Evolutionary conservation across 2,113 vertebrate species (phyloP).

Genomic region (Crypturellus undulatus): DNA sequence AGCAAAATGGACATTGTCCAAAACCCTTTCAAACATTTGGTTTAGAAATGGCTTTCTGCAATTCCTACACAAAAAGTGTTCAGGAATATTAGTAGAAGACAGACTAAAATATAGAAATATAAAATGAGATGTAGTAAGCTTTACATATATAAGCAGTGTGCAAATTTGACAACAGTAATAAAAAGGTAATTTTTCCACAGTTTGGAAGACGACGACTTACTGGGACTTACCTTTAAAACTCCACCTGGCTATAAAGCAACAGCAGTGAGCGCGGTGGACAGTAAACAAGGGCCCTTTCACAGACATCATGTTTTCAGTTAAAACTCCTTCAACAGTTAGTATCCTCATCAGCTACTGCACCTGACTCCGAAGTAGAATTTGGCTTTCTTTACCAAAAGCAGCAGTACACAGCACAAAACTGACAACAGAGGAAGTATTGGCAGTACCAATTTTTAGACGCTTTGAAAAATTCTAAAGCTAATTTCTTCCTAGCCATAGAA

Average conservation of each 20-base stretch:
- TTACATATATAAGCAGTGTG: background rate
- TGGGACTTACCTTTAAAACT: slow-evolving; percentile 73
- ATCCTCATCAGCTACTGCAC: background rate
- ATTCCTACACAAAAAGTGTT: background rate
- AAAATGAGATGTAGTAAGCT: background rate
- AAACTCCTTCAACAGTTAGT: background rate
- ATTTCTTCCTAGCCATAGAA: background rate
- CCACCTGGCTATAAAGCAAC: slow-evolving; percentile 54
- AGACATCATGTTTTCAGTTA: background rate
- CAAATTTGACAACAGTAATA: background rate
- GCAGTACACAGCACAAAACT: background rate
- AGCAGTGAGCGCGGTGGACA: background rate
- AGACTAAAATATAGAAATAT: background rate
- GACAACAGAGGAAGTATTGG: background rate
- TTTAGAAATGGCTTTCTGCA: background rate
- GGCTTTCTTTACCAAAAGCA: background rate
- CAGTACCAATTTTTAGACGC: background rate
- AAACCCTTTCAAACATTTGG: background rate
- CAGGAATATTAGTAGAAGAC: background rate
- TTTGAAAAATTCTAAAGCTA: background rate
- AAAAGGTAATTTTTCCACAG: background rate
- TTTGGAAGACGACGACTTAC: slow-evolving; percentile 7
- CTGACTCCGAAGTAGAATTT: background rate
- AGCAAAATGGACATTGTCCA: background rate
- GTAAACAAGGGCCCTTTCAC: background rate